phyloP scores from a whole-genome alignment of 2,888 invertebrate species.

The Leucania comma region DNA sequence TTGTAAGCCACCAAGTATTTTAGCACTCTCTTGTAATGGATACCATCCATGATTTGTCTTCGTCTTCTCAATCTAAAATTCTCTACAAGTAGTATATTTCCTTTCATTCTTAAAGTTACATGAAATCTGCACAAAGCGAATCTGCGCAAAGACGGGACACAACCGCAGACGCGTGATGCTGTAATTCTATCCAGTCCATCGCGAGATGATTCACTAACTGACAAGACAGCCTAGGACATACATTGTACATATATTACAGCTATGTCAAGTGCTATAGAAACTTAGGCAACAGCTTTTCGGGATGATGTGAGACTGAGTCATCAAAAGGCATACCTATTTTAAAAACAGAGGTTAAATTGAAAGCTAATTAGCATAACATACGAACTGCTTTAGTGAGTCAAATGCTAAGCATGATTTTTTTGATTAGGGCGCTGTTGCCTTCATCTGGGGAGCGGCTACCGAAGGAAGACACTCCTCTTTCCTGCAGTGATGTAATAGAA shows the following conservation, averaged over 20 bases:
- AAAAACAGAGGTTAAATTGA: background rate
- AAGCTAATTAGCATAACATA: background rate
- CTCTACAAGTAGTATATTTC: background rate
- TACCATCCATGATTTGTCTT: too few species aligned
- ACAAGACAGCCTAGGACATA: slow-evolving; percentile 4
- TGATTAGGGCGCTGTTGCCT: background rate
- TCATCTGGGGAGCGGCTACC: background rate
- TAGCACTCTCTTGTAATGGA: too few species aligned
- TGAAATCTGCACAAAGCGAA: background rate
- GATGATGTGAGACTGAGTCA: background rate
- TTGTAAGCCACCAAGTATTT: too few species aligned
- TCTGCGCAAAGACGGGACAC: background rate
- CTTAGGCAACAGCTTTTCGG: background rate
- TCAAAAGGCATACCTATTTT: background rate
- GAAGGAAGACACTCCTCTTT: slow-evolving; percentile 14
- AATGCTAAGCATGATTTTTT: background rate
- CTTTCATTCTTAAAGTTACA: slow-evolving; percentile 9
- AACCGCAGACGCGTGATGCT: slow-evolving; percentile 50
- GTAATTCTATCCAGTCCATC: slow-evolving; percentile 43
- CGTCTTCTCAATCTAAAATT: background rate
- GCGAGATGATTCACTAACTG: slow-evolving; percentile 47
- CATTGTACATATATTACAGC: background rate
- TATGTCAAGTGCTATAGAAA: background rate
- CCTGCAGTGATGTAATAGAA: background rate
- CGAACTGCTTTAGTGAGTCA: background rate